phyloP scores from a whole-genome alignment of 2,888 invertebrate species.

The Drosophila anomelani region DNA sequence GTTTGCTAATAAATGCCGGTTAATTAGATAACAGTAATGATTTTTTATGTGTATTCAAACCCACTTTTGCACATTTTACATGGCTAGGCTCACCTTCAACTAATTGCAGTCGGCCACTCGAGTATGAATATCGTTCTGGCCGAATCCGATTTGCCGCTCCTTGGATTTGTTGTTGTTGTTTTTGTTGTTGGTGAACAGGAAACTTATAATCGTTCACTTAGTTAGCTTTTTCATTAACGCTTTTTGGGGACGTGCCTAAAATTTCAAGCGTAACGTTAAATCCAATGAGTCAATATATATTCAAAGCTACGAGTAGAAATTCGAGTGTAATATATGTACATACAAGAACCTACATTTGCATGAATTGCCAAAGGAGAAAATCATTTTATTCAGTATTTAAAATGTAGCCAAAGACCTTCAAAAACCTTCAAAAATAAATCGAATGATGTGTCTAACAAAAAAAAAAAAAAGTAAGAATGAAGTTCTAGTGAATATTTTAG shows the following conservation, averaged over 20 bases:
- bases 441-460: background rate
- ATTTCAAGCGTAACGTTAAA: constrained; percentile 18
- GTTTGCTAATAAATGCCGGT: constrained; percentile 24
- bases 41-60: constrained; percentile 9
- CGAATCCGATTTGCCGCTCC: constrained; percentile 28
- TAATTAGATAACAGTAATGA: constrained; percentile 23
- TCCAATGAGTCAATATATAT: constrained; percentile 38
- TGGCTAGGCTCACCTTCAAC: constrained; percentile 29
- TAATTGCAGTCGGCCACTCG: constrained; percentile 4
- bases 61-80: constrained; percentile 23
- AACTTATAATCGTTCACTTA: constrained; percentile 40
- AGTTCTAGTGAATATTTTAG: background rate
- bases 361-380: background rate
- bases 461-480: background rate
- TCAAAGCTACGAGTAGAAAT: constrained; percentile 15
- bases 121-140: constrained; percentile 17
- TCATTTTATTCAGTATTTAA: too few relatives aligned
- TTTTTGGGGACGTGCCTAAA: constrained; percentile 32
- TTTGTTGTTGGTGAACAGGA: constrained; percentile 16
- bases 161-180: constrained; percentile 5
- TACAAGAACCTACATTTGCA: constrained; percentile 20
- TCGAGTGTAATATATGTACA: constrained; percentile 10
- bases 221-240: constrained; percentile 33
- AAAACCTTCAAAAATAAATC: background rate
- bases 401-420: constrained; percentile 1